These are phyloP conservation scores for Poeciliopsis presidionis DNA, from an alignment of 2,797 vertebrate species.

Conservation along the genomic window DNA sequence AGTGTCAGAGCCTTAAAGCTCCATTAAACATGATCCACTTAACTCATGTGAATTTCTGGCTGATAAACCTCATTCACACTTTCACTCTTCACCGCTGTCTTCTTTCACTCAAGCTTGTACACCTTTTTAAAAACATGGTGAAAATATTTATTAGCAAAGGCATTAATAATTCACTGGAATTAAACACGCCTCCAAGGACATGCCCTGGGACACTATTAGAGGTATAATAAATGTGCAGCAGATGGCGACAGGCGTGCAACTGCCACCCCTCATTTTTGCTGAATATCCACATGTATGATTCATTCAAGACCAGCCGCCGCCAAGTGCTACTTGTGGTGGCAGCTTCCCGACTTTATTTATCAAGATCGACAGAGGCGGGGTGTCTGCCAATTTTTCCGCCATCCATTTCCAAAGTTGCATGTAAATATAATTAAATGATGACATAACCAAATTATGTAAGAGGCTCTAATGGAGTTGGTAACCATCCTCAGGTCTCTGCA, in stretches of 20 bases:
- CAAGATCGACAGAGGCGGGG: slow-evolving; percentile 27
- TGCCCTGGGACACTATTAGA: slow-evolving; percentile 27
- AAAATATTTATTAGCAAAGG: slow-evolving; percentile 51
- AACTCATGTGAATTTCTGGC: slow-evolving; percentile 29
- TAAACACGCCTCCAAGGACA: slow-evolving; percentile 54
- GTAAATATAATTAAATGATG: slow-evolving; percentile 70
- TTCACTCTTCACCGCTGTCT: slow-evolving; percentile 6
- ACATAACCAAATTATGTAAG: slow-evolving; percentile 66
- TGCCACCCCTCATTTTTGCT: slow-evolving; percentile 38
- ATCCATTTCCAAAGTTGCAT: slow-evolving; percentile 60
- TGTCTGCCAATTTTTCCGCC: slow-evolving; percentile 48
- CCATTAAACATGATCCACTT: slow-evolving; percentile 42
- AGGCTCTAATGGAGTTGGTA: slow-evolving; percentile 63
- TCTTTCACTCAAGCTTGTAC: slow-evolving; percentile 10
- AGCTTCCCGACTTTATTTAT: slow-evolving; percentile 45
- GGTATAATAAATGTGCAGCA: slow-evolving; percentile 48
- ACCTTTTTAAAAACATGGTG: slow-evolving; percentile 32
- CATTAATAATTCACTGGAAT: slow-evolving; percentile 53
- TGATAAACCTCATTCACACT: slow-evolving; percentile 25
- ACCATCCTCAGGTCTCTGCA: slow-evolving; percentile 39
- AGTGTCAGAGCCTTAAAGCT: slow-evolving; percentile 19
- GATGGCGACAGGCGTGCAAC: slow-evolving; percentile 18
- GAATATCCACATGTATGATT: slow-evolving; percentile 39
- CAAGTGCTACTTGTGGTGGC: slow-evolving; percentile 7
- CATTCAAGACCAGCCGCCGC: slow-evolving; percentile 29